Evolutionary conservation across 92 coral and sea anemone genomes (phyloP).

Genomic region (Nematostella vectensis): DNA sequence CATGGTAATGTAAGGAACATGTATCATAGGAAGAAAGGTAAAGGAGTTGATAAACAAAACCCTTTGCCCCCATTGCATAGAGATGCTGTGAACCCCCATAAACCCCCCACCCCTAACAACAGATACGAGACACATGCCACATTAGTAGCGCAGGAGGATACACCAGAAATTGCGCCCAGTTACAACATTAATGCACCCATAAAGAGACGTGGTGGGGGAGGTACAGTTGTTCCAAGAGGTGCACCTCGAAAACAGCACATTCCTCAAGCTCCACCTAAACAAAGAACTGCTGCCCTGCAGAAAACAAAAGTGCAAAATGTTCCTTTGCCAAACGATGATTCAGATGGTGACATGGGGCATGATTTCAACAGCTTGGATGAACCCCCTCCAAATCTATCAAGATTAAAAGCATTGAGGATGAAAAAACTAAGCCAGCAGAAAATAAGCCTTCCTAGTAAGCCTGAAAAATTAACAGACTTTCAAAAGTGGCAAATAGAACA

Average conservation of each 20-base stretch:
- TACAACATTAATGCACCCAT: too few relatives aligned
- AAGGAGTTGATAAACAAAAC: slow-evolving; percentile 74
- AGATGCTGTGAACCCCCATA: slow-evolving; percentile 10
- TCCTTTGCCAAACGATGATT: slow-evolving; percentile 15
- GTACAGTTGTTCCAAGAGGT: not conserved
- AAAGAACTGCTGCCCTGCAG: slow-evolving; percentile 11
- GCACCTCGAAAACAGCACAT: not conserved
- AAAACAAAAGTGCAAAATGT: slow-evolving; percentile 7
- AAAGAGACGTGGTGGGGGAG: not conserved
- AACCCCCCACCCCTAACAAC: slow-evolving; percentile 75
- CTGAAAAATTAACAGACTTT: slow-evolving; percentile 56
- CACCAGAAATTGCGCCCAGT: not conserved
- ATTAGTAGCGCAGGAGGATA: slow-evolving; percentile 20
- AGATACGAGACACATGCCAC: slow-evolving; percentile 63
- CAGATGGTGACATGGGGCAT: slow-evolving; percentile 3
- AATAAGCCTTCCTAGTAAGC: slow-evolving; percentile 11
- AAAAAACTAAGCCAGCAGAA: slow-evolving; percentile 55
- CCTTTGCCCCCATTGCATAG: slow-evolving; percentile 67
- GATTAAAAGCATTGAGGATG: slow-evolving; percentile 52
- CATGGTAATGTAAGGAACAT: slow-evolving; percentile 4
- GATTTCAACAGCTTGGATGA: slow-evolving; percentile 41
- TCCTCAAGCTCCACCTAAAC: slow-evolving; percentile 23
- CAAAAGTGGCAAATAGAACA: slow-evolving; percentile 80
- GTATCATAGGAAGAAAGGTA: slow-evolving; percentile 39
- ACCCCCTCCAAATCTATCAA: slow-evolving; percentile 55